A percentile compares a stretch with the other conserved stretches of the same genome.
Evolutionary conservation across 2,797 vertebrate species (phyloP).

Genomic region (Gambelia wislizenii): DNA sequence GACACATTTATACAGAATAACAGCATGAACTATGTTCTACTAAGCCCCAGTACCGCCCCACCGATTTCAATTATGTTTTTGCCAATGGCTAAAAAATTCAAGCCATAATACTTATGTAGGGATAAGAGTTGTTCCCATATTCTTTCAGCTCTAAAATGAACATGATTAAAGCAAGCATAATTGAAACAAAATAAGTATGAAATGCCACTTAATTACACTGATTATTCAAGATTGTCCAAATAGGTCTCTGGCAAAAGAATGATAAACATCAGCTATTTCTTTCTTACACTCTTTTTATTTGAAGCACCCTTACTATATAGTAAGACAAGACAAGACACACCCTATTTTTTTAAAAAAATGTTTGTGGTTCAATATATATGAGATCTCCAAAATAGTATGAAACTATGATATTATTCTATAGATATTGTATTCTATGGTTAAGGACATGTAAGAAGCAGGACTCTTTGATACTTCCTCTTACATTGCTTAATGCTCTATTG

Average conservation of each 20-base stretch:
- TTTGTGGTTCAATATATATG: neutral
- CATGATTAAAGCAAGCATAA: constrained; percentile 29
- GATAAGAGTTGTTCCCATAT: constrained; percentile 33
- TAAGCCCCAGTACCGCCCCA: constrained; percentile 16
- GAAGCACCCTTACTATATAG: neutral
- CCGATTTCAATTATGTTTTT: constrained; percentile 40
- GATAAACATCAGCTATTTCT: neutral
- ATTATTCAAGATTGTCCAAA: constrained; percentile 4
- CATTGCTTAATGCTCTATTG: neutral
- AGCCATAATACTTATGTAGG: constrained; percentile 30
- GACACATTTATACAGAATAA: constrained; percentile 61
- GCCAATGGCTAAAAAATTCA: constrained; percentile 37
- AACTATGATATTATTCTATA: neutral
- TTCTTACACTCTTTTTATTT: neutral
- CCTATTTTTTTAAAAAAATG: neutral
- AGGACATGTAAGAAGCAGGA: neutral
- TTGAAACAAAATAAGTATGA: constrained; percentile 25
- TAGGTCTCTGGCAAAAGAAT: neutral
- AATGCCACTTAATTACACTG: neutral
- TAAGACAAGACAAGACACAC: neutral
- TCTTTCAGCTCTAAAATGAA: constrained; percentile 37
- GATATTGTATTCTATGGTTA: neutral
- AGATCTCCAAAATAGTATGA: neutral
- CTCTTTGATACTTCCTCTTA: neutral
- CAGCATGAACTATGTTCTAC: constrained; percentile 50